These are phyloP conservation scores for Microcebus griseorufus DNA, from an alignment of 2,113 vertebrate genomes.

Conservation along the genomic window DNA sequence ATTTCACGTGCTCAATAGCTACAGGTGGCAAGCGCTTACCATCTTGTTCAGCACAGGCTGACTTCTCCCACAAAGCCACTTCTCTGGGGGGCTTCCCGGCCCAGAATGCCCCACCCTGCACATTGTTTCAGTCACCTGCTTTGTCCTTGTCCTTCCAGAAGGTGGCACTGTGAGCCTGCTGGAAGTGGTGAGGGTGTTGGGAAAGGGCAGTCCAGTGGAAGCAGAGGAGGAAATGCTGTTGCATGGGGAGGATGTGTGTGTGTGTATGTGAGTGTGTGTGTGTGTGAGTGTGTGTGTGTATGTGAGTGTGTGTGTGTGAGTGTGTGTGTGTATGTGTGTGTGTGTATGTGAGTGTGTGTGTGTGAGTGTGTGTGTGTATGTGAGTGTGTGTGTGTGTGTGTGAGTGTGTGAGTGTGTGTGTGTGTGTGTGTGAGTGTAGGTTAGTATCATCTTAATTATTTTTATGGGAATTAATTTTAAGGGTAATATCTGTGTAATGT, in stretches of 20 bases:
- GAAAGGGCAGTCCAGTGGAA: neutral
- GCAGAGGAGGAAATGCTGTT: neutral
- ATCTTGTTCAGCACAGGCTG: neutral
- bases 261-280: neutral
- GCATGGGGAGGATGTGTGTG: neutral
- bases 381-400: too few relatives aligned
- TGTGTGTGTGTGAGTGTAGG: neutral
- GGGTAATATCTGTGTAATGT: neutral
- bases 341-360: too few relatives aligned
- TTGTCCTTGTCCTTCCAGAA: conserved; percentile 28
- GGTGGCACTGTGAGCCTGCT: conserved; percentile 65
- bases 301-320: neutral
- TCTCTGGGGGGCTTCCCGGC: neutral
- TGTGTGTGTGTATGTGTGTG: too few relatives aligned
- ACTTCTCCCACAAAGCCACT: neutral
- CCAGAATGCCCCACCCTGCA: fast-evolving
- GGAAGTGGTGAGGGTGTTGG: neutral
- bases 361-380: too few relatives aligned
- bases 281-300: neutral
- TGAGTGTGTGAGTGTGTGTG: too few relatives aligned
- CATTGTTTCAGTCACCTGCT: neutral
- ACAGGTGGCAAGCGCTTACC: neutral
- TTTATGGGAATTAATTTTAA: neutral
- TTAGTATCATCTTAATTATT: neutral
- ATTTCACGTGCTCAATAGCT: neutral